phyloP scores from a whole-genome alignment of 2,797 vertebrate genomes.

The Acipenser oxyrinchus region DNA sequence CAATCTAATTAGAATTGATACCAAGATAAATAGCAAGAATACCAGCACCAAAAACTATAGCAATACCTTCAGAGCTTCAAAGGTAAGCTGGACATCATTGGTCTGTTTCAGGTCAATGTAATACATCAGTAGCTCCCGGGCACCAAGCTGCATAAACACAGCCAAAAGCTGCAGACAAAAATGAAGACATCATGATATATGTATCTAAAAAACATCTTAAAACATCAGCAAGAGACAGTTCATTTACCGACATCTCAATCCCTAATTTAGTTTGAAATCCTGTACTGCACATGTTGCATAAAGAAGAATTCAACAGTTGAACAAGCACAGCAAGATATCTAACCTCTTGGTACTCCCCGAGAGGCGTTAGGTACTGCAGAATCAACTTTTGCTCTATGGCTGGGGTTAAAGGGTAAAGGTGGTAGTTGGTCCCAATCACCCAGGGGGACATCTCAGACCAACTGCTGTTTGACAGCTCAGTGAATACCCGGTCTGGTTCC shows the following conservation, averaged over 20 bases:
- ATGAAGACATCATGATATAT: background rate
- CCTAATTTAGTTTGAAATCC: no score
- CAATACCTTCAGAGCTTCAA: conserved; percentile 92
- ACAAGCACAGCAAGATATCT: conserved; percentile 25
- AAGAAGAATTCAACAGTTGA: no score
- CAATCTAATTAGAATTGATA: background rate
- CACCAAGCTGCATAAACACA: conserved; percentile 96
- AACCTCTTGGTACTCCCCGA: conserved; percentile 98
- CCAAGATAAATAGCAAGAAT: background rate
- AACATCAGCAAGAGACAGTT: no score
- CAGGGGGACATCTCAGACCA: conserved; percentile 98
- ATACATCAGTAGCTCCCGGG: conserved; percentile 92
- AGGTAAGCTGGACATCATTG: conserved; percentile 92
- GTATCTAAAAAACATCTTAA: no score
- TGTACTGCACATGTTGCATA: no score
- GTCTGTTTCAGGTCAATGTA: conserved; percentile 95
- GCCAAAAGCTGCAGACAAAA: conserved; percentile 71
- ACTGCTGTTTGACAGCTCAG: conserved; percentile 95
- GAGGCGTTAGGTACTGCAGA: conserved; percentile 90
- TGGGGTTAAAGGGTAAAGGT: conserved; percentile 85
- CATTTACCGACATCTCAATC: no score
- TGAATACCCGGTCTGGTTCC: conserved; percentile 80
- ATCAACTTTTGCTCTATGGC: conserved; percentile 95
- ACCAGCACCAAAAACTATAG: background rate
- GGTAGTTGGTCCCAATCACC: conserved; percentile 97